A percentile compares a stretch with the other conserved stretches of the same genome.
These are phyloP conservation scores for Apistogramma diplotaenia DNA, from an alignment of 2,113 vertebrate genomes.

Conservation along the genomic window DNA sequence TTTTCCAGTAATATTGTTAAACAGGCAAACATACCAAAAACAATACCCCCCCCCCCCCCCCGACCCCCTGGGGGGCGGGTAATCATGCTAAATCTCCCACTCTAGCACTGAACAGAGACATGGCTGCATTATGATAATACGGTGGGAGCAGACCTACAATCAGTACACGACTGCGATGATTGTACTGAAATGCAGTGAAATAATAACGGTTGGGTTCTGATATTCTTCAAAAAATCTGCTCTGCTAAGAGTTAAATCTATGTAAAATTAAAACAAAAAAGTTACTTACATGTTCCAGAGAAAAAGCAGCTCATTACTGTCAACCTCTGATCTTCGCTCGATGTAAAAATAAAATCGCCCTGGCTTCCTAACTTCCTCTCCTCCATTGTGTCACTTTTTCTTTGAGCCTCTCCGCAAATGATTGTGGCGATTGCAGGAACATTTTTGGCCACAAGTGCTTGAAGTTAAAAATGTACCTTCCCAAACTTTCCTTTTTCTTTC, in stretches of 20 bases:
- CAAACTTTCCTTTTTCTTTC: not conserved
- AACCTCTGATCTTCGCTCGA: not conserved
- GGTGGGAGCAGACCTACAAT: not conserved
- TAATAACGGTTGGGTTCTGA: not conserved
- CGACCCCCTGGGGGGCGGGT: not conserved
- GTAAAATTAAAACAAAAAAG: not conserved
- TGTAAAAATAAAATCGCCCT: not conserved
- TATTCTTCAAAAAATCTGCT: not conserved
- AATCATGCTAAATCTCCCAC: not conserved
- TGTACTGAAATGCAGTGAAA: not conserved
- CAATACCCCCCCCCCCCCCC: too few relatives aligned
- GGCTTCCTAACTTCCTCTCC: not conserved
- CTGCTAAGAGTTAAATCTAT: not conserved
- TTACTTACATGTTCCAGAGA: not conserved
- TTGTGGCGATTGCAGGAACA: not conserved
- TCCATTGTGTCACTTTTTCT: not conserved
- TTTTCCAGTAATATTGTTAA: too few relatives aligned
- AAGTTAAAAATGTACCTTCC: not conserved
- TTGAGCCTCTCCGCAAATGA: not conserved
- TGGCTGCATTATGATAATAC: not conserved
- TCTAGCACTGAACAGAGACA: not conserved
- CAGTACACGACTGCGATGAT: not conserved
- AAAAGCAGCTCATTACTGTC: not conserved
- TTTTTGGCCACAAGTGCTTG: not conserved
- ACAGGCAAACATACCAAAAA: too few relatives aligned